Evolutionary conservation across 2,888 invertebrate species (phyloP).

Genomic region (Napeogenes inachia): DNA sequence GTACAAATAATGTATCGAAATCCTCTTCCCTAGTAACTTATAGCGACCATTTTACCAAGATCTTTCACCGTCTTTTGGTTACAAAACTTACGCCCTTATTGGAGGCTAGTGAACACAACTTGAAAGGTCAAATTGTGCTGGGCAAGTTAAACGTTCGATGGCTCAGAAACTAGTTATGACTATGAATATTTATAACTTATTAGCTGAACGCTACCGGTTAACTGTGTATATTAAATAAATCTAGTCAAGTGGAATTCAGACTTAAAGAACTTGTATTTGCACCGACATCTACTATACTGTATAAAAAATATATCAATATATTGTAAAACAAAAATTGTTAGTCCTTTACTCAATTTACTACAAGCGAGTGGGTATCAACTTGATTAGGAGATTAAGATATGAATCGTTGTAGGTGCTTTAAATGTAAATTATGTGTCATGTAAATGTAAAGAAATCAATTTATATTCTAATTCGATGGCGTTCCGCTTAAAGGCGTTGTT

Average conservation of each 20-base stretch:
- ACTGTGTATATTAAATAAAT: conserved; percentile 39
- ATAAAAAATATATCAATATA: no score
- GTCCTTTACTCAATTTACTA: not conserved
- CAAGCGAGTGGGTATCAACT: conserved; percentile 1
- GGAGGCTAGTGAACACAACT: conserved; percentile 11
- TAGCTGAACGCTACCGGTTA: conserved; percentile 60
- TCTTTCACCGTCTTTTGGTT: conserved; percentile 32
- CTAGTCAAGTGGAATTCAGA: conserved; percentile 11
- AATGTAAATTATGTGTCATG: conserved; percentile 57
- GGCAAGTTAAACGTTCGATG: conserved; percentile 63
- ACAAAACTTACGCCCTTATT: conserved; percentile 15
- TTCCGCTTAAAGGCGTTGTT: conserved; percentile 51
- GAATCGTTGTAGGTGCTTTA: conserved; percentile 43
- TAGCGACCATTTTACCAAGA: conserved; percentile 42
- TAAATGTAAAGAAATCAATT: conserved; percentile 62
- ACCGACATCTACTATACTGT: no score
- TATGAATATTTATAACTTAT: conserved; percentile 76
- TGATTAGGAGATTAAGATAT: conserved; percentile 23
- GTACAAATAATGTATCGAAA: conserved; percentile 63
- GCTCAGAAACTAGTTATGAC: conserved; percentile 68
- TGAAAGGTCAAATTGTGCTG: conserved; percentile 31
- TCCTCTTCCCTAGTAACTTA: conserved; percentile 51
- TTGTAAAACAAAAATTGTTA: not conserved
- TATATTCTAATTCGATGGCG: conserved; percentile 69
- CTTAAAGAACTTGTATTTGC: not conserved